phyloP scores from a whole-genome alignment of 2,797 vertebrate species.

The Odontamblyopus lacepedii region DNA sequence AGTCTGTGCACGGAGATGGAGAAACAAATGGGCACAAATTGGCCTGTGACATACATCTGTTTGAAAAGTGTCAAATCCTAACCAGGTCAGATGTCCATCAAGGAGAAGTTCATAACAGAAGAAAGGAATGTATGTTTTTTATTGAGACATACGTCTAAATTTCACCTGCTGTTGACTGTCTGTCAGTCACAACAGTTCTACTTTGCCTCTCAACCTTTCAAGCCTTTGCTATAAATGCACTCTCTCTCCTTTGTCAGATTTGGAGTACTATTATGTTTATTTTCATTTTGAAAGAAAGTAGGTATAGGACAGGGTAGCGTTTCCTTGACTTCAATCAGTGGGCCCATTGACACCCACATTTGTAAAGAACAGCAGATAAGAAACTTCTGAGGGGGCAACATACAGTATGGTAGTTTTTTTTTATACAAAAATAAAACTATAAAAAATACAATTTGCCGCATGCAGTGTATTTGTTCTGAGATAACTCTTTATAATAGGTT shows the following conservation, averaged over 20 bases:
- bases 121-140: not conserved
- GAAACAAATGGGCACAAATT: conserved; percentile 22
- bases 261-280: too few species aligned
- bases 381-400: too few species aligned
- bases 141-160: not conserved
- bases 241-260: not conserved
- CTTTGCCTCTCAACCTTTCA: not conserved
- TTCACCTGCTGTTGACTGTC: not conserved
- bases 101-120: not conserved
- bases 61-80: not conserved
- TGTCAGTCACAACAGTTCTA: not conserved
- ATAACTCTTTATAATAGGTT: too few species aligned
- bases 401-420: too few species aligned
- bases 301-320: too few species aligned
- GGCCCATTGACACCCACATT: too few species aligned
- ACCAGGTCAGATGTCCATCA: conserved; percentile 1
- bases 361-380: too few species aligned
- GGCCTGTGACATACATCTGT: not conserved
- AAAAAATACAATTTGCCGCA: too few species aligned
- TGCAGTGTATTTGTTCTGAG: not conserved
- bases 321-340: too few species aligned
- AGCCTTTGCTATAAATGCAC: not conserved
- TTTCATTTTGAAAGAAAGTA: too few species aligned
- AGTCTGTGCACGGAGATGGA: conserved; percentile 21
- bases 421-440: too few species aligned